phyloP scores from a whole-genome alignment of 2,888 invertebrate species.

The Frankliniella intonsa region DNA sequence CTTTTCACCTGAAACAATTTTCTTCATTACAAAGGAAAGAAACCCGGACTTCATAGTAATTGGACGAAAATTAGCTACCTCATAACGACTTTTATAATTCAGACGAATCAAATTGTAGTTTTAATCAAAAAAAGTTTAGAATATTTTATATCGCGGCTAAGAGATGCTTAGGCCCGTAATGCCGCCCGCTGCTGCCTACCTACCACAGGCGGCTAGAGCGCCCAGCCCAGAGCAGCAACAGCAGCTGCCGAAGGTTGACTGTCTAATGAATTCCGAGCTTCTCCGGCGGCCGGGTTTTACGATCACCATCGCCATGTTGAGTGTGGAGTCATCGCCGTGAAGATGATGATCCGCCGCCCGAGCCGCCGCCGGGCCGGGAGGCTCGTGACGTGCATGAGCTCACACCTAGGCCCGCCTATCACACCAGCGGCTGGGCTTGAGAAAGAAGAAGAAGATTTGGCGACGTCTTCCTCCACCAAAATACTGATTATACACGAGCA shows the following conservation, averaged over 20 bases:
- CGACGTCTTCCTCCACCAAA: no score
- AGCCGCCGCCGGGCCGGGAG: background rate
- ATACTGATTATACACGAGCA: no score
- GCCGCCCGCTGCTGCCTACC: background rate
- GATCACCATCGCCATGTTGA: background rate
- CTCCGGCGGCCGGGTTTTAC: slow-evolving; percentile 16
- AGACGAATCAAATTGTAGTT: no score
- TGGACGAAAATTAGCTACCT: no score
- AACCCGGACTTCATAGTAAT: no score
- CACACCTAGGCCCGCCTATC: background rate
- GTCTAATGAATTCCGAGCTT: slow-evolving; percentile 10
- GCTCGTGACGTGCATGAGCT: background rate
- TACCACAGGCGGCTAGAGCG: background rate
- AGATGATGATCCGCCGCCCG: background rate
- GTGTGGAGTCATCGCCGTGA: slow-evolving; percentile 4
- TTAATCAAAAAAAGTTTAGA: background rate
- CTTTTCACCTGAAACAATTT: no score
- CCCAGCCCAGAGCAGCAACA: background rate
- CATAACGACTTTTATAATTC: no score
- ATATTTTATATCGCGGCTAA: background rate
- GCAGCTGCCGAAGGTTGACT: slow-evolving; percentile 18
- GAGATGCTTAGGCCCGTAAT: no score
- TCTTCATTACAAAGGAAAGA: no score
- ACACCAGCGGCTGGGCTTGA: no score
- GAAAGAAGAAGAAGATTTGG: no score